phyloP scores from a whole-genome alignment of 2,888 invertebrate species.

The Lepidocyrtoides sp. region DNA sequence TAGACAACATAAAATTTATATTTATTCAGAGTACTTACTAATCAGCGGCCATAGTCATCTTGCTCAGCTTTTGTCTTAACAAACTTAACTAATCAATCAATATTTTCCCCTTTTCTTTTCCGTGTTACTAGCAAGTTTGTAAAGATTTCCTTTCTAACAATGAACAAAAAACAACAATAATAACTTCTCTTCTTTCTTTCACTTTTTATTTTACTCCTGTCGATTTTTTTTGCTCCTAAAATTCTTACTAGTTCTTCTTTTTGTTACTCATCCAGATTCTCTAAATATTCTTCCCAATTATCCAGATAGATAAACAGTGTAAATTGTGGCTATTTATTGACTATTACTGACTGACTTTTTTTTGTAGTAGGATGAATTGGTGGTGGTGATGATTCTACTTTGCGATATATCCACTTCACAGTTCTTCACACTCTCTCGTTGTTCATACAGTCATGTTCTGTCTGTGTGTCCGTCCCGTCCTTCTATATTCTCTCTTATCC shows the following conservation, averaged over 20 bases:
- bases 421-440: background rate
- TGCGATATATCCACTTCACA: background rate
- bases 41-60: conserved; percentile 84
- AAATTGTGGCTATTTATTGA: background rate
- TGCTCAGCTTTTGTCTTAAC: conserved; percentile 47
- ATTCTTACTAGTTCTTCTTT: conserved; percentile 15
- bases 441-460: background rate
- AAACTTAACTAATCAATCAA: background rate
- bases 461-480: too few relatives aligned
- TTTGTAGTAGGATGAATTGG: background rate
- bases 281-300: conserved; percentile 21
- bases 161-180: background rate
- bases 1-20: too few relatives aligned
- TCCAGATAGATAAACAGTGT: conserved; percentile 41
- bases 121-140: background rate
- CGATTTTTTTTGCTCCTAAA: background rate
- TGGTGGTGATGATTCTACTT: background rate
- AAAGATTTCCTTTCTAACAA: background rate
- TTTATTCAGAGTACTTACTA: conserved; percentile 84
- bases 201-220: background rate
- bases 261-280: conserved; percentile 63
- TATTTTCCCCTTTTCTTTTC: background rate
- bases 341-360: background rate
- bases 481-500: too few relatives aligned
- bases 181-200: background rate